Evolutionary conservation across 2,797 vertebrate genomes (phyloP), one percentile per base, ranked within the genome.

Genomic region (Eutrigla gurnardus): DNA sequence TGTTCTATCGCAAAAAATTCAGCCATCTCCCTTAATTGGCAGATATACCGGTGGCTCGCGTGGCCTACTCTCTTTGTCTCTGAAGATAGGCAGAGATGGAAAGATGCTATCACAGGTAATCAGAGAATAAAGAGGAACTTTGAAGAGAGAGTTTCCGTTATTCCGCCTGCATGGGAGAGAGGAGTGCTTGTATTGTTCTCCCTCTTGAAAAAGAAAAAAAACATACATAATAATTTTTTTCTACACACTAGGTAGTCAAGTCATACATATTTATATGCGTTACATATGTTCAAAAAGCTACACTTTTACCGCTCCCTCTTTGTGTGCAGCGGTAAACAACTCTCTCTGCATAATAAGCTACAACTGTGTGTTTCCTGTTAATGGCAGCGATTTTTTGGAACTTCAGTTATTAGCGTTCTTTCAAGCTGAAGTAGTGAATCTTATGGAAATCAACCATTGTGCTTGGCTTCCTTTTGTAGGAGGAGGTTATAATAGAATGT

Each of bases 401-500:
- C 85, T 89, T 84, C 78, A 88, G 85, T 91, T 86, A 91, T 78
- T 77, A 54, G 11, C 45, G 37, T n/a, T 57, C 82, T 88, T 89
- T 89, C 64, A 84, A 75, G 85, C 61, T 85, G 67, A 77, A 82
- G 82, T 65, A 71, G 78, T 74, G 70, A 73, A 70, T 91, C 76
- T 76, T 83, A 88, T 87, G 82, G 86, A 92, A 91, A 87, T 90
- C 68, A 84, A 49, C 84, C 83, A 85, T 84, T 91, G 90, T 84
- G 43, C 81, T 37, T 1, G 13, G 73, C 47, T 86, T 61, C 78
- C 86, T 89, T 86, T 59, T 88, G 80, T 70, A 73, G 82, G 79
- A 69, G 70, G 68, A 79, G 89, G 91, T 89, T 92, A 92, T 90
- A 92, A 92, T 91, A 89, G 91, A 88, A 89, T 91, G 89, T 89